Evolutionary conservation across 1,140 invertebrate genomes (phyloP), one percentile per base, ranked within the genome.

Genomic region (Pomacea maculata): DNA sequence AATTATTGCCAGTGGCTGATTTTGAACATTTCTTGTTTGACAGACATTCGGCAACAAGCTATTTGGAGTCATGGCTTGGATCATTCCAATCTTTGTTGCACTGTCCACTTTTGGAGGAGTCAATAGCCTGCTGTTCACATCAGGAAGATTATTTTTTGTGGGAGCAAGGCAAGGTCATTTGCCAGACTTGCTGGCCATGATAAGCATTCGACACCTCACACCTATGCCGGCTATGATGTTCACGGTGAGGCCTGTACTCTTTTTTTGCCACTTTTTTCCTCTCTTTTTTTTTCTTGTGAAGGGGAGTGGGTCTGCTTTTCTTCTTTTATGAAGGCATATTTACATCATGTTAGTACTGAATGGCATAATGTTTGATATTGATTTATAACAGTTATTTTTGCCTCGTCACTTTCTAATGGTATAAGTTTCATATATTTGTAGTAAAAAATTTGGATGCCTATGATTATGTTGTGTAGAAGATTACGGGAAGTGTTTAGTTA

Each of bases 21-120:
- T 61, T 77, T 29, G 61, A 67, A 61, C 10, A 68, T 74, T 82
- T 72, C 45, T 79, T 82, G 78, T 76, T 29, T 85, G 86, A 64
- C 88, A 95, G 92, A 96, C 97, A 11, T 99, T 99, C 92, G 98
- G 97, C 0, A 95, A 98, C 87, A 93, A 94, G 73, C 92, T 98
- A 15, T 99, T 98, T 90, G 97, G 98, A 12, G 93, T 94, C 79
- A 95, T 99, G 91, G 96, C 97, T 0, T 98, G 97, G 94, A 95
- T 95, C n/a, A 99, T 99, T 88, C 98, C 98, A 4, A 93, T 99
- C 25, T 99, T 99, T 92, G 98, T 99, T 0, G 98, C 98, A 0
- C 94, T 99, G 79, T 99, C 98, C 0, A 99, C 98, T 7, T 99
- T 99, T 91, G 99, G 98, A 34, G 98, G 97, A 82, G 97, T 99